Evolutionary conservation across 92 coral and sea anemone species (phyloP).

Genomic region (Paramuricea clavata): DNA sequence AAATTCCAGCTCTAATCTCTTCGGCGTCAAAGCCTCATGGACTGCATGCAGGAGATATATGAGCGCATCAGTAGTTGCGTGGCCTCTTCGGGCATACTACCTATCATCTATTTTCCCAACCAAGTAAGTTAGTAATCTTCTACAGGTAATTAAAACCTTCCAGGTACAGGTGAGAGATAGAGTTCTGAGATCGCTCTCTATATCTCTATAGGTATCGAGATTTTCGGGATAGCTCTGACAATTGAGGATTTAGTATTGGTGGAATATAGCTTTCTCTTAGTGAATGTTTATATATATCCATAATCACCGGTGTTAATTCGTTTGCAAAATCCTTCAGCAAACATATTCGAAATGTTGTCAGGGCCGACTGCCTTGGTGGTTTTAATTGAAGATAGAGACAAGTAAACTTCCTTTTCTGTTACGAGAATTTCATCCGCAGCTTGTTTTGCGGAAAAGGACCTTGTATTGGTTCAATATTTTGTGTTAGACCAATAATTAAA

Average conservation of each 20-base stretch:
- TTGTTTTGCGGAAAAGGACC: constrained; percentile 1
- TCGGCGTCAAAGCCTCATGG: neutral
- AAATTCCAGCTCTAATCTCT: neutral
- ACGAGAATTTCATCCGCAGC: constrained; percentile 26
- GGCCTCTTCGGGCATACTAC: neutral
- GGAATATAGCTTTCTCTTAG: neutral
- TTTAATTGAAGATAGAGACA: constrained; percentile 38
- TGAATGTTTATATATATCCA: constrained; percentile 38
- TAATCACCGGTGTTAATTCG: constrained; percentile 18
- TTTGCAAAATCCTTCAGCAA: constrained; percentile 48
- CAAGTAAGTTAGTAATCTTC: neutral
- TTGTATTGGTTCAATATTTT: neutral
- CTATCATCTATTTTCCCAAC: neutral
- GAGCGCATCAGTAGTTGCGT: neutral
- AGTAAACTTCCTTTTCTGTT: constrained; percentile 27
- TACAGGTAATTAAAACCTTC: constrained; percentile 7
- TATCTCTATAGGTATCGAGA: neutral
- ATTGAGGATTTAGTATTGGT: neutral
- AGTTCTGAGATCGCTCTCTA: neutral
- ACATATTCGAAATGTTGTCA: constrained; percentile 56
- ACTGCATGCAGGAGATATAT: neutral
- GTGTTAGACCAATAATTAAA: neutral
- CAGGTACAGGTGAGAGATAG: neutral
- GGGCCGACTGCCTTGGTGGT: constrained; percentile 60
- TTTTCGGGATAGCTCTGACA: neutral